These are phyloP conservation scores for Tetrapedia diversipes DNA, from an alignment of 2,888 invertebrate genomes.

Conservation along the genomic window DNA sequence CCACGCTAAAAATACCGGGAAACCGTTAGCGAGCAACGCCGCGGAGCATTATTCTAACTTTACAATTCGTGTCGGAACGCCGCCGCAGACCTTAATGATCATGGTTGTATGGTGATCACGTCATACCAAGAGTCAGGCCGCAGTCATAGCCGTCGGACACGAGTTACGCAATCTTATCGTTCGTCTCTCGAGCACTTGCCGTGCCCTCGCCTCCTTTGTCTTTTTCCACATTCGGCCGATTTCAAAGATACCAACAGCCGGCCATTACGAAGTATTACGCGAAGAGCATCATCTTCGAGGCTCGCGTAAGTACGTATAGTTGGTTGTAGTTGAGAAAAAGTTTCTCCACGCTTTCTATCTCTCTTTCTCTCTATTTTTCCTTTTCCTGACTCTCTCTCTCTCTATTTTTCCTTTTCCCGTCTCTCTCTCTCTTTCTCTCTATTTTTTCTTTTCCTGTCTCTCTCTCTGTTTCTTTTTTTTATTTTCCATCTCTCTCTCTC, in stretches of 20 bases:
- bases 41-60: slow-evolving; percentile 54
- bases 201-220: slow-evolving; percentile 40
- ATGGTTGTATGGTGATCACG: slow-evolving; percentile 65
- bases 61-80: slow-evolving; percentile 67
- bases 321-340: not conserved
- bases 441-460: too few relatives aligned
- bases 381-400: too few relatives aligned
- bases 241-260: slow-evolving; percentile 2
- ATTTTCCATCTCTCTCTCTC: too few relatives aligned
- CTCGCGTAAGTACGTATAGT: too few relatives aligned
- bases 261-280: slow-evolving; percentile 12
- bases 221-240: slow-evolving; percentile 45
- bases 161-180: slow-evolving; percentile 60
- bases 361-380: too few relatives aligned
- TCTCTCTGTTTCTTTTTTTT: too few relatives aligned
- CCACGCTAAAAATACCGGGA: slow-evolving; percentile 52
- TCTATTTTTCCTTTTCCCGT: too few relatives aligned
- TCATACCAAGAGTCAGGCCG: slow-evolving; percentile 55
- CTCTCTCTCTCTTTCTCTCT: too few relatives aligned
- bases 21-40: slow-evolving; percentile 49
- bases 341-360: not conserved
- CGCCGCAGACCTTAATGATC: slow-evolving; percentile 72
- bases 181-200: slow-evolving; percentile 43
- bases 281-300: too few relatives aligned
- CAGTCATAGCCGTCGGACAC: slow-evolving; percentile 50